Evolutionary conservation across 2,113 vertebrate genomes (phyloP), one percentile per base, ranked within the genome.

Genomic region (Cariama cristata): DNA sequence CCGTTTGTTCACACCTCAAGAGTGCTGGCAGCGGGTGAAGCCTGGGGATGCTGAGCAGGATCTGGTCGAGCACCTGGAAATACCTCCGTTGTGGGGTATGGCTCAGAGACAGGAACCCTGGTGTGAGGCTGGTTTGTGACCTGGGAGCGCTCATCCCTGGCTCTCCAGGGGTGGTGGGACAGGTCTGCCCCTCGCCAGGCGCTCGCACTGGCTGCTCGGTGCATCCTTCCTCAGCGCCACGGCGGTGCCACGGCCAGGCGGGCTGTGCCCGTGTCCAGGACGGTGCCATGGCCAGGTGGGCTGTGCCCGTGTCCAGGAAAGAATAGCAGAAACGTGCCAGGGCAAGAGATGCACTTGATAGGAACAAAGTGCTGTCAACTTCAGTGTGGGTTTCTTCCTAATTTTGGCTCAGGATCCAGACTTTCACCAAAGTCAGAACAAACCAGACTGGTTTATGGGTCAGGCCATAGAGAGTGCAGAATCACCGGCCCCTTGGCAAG

Each of bases 141-240:
- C 21, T 22, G 2, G 21, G 49, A 27, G 33, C 1, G 5, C 49
- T 45, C 10, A 2, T 4, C 27, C 16, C 38, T 8, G 8, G 49
- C 33, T 55, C 33, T 24, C 27, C 17, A 7, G n/a, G 53, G 20
- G 32, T 12, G 16, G 40, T 1, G 27, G 42, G 33, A 32, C 2
- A 27, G 42, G 20, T 38, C 27, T 32, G 50, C 10, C 42, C 21
- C 7, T 47, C 1, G 2, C 47, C 16, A 19, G 52, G 30, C 11
- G 23, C 49, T 50, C 21, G 22, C 23, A 50, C 49, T 12, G 3
- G 24, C 50, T 21, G 42, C 64, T 40, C 2, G 0, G 27, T 2
- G 5, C 2, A 1, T 33, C n/a, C 44, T 11, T 58, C 20, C 27
- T 64, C 17, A 10, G 23, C 0, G 1, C 42, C 1, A 1, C 0